Evolutionary conservation across 2,113 vertebrate species (phyloP).

Genomic region (Boulengeromyrus knoepffleri): DNA sequence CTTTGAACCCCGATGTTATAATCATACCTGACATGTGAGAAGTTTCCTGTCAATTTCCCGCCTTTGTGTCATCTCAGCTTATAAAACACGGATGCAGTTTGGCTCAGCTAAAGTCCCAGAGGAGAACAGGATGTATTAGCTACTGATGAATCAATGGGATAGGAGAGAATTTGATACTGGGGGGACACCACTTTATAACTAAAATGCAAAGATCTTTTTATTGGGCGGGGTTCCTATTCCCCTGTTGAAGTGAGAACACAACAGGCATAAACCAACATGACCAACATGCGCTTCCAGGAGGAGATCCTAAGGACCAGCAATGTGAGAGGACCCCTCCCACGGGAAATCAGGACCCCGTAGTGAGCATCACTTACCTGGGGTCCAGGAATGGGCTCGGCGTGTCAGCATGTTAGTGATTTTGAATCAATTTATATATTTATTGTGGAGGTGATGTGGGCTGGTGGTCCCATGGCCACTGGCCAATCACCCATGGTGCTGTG

Average conservation of each 20-base stretch:
- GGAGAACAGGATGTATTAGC: not conserved
- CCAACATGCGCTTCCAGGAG: not conserved
- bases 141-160: not conserved
- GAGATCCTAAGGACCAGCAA: not conserved
- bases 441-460: not conserved
- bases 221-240: not conserved
- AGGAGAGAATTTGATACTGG: not conserved
- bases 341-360: not conserved
- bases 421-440: not conserved
- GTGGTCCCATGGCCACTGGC: not conserved
- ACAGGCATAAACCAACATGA: not conserved
- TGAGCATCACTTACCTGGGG: not conserved
- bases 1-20: not conserved
- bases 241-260: not conserved
- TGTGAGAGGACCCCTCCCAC: not conserved
- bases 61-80: not conserved
- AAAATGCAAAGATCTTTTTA: not conserved
- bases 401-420: not conserved
- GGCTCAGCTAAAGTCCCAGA: not conserved
- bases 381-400: not conserved
- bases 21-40: not conserved
- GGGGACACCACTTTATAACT: not conserved
- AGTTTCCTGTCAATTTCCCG: not conserved
- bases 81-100: not conserved
- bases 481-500: not conserved